These are phyloP conservation scores for Amaurobius ferox DNA, from an alignment of 2,888 invertebrate species.

Conservation along the genomic window DNA sequence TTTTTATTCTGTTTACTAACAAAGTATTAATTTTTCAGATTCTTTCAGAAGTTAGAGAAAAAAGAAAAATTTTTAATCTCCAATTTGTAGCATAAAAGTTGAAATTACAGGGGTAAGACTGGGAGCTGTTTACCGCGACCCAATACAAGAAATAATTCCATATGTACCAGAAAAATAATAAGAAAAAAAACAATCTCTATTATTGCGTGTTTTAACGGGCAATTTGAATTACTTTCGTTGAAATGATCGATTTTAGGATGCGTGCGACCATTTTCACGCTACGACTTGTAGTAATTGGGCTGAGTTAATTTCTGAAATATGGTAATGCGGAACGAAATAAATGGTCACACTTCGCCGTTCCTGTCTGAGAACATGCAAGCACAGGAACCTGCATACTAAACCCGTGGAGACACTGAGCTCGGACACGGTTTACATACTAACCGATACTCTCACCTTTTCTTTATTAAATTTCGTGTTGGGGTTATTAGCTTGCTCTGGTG, in stretches of 20 bases:
- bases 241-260: neutral
- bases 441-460: neutral
- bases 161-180: neutral
- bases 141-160: neutral
- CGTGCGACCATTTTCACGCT: neutral
- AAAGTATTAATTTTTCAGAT: no score
- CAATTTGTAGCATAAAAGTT: no score
- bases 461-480: neutral
- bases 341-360: neutral
- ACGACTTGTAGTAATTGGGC: constrained; percentile 1
- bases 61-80: no score
- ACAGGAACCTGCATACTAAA: neutral
- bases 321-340: neutral
- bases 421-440: neutral
- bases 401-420: neutral
- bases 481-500: no score
- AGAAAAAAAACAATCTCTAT: neutral
- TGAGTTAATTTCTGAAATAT: constrained; percentile 3
- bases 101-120: neutral
- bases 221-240: neutral
- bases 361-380: neutral
- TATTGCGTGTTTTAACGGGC: neutral
- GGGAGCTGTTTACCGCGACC: neutral
- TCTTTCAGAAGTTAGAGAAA: no score
- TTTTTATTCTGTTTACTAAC: no score